Conservation (phyloP, 2,113 vertebrate species). For the Pandion haliaetus region DNA sequence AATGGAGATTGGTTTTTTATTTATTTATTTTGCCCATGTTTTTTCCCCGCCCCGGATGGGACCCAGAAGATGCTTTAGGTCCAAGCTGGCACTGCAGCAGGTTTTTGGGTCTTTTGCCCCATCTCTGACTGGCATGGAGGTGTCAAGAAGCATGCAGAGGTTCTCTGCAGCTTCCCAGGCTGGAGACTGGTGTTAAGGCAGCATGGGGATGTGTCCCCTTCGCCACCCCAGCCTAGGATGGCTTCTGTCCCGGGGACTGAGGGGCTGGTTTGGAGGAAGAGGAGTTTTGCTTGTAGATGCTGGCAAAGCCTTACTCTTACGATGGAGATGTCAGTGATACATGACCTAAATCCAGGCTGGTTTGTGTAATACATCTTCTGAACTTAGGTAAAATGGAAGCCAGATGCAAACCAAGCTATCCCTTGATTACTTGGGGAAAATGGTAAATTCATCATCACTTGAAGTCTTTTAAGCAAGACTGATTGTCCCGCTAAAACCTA, state of each 20-base stretch:
- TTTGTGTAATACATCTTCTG: slow-evolving; percentile 16
- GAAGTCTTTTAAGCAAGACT: slow-evolving; percentile 55
- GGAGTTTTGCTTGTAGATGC: not conserved
- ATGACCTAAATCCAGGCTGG: not conserved
- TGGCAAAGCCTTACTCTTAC: not conserved
- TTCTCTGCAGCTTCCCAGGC: not conserved
- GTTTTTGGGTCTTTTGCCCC: not conserved
- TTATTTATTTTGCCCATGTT: slow-evolving; percentile 66
- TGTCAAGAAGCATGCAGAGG: not conserved
- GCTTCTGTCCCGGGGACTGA: not conserved
- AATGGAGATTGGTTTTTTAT: slow-evolving; percentile 75
- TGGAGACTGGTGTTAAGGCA: not conserved
- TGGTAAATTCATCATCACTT: slow-evolving; percentile 45
- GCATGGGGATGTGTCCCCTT: fast-evolving
- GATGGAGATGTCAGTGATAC: slow-evolving; percentile 53
- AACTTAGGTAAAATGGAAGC: not conserved
- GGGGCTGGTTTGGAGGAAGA: not conserved
- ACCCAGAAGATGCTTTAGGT: not conserved
- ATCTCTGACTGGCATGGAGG: fast-evolving
- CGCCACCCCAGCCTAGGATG: not conserved
- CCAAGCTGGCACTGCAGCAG: fast-evolving
- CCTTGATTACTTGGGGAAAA: slow-evolving; percentile 22
- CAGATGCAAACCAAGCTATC: slow-evolving; percentile 54
- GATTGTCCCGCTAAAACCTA: not conserved
- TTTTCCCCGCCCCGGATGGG: not conserved